Base-by-base conservation (phyloP, 2,113 vertebrate genomes). In the Calidris pygmaea region DNA sequence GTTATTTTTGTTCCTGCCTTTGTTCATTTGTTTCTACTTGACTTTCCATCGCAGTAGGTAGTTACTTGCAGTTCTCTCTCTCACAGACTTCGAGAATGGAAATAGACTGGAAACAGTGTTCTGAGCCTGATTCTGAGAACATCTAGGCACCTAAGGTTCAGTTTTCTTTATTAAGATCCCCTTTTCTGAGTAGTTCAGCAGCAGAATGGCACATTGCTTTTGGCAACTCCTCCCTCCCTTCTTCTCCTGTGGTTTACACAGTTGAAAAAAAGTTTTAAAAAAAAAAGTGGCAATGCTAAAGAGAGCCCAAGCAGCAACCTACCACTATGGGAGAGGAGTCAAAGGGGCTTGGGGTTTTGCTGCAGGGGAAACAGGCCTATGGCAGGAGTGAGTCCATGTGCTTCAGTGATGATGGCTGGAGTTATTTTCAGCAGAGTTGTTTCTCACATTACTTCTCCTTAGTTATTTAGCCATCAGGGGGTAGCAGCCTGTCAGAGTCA, bases 401-500 rank as follows among this genome's bases (percentile, higher is more conserved):
- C 74, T 96, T 93, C 67, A 74, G 85, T 94, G 90, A 89, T 76
- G 96, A 93, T 81, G 91, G 73, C 90, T 84, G 87, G 82, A 96
- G 86, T 81, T 92, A 90, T 96, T 97, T 97, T 97, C 92, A 96
- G 65, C 66, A 95, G 87, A 95, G 60, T 35, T 90, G 37, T 94
- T 97, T 95, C 92, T 97, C 95, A 85, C 34, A 17, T 96, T 97
- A 80, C 65, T 92, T 94, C 78, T 96, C 60, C 72, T 94, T 91
- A 86, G 62, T 89, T 91, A 87, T 56, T 80, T 85, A 90, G 84
- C 87, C 82, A 76, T 95, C 85, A 89, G 67, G 74, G 65, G 72
- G 72, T 91, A 96, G 93, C 84, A 88, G 94, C 47, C 96, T 97
- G 97, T 97, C 95, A 97, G 92, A 95, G 72, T 91, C 73, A n/a